Evolutionary conservation across 64 coral and sea anemone species (phyloP).

Genomic region (Porites lutea): DNA sequence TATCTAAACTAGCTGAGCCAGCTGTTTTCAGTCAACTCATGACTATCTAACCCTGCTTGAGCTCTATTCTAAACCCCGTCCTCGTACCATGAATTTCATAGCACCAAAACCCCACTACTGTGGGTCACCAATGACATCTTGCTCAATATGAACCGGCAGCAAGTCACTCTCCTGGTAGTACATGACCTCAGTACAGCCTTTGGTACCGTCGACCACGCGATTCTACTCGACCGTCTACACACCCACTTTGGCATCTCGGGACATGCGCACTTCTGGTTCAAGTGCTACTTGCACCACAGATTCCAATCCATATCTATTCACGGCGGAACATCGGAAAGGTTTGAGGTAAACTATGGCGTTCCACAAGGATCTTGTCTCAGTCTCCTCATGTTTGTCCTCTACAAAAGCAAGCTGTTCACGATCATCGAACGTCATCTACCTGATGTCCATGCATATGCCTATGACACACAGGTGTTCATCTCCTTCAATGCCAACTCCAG

Average conservation of each 20-base stretch:
- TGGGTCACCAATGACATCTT: no score
- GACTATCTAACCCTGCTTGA: no score
- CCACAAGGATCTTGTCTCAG: neutral
- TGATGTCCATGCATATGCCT: neutral
- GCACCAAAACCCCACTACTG: no score
- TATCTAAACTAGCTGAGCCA: no score
- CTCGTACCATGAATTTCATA: no score
- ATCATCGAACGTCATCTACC: neutral
- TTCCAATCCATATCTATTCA: neutral
- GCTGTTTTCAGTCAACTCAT: no score
- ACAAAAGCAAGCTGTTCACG: neutral
- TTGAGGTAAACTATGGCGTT: neutral
- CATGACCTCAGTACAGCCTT: no score
- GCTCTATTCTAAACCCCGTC: no score
- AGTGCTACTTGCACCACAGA: neutral
- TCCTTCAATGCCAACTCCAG: constrained; percentile 21
- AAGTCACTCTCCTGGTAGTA: no score
- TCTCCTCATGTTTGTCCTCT: neutral
- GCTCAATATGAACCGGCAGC: no score
- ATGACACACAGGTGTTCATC: neutral
- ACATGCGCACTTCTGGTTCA: neutral
- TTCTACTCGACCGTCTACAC: neutral
- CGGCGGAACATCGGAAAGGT: neutral
- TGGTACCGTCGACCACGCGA: neutral
- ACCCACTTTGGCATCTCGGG: constrained; percentile 1